Evolutionary conservation across 2,113 vertebrate species (phyloP).

Genomic region (Sinocyclocheilus maitianheensis): DNA sequence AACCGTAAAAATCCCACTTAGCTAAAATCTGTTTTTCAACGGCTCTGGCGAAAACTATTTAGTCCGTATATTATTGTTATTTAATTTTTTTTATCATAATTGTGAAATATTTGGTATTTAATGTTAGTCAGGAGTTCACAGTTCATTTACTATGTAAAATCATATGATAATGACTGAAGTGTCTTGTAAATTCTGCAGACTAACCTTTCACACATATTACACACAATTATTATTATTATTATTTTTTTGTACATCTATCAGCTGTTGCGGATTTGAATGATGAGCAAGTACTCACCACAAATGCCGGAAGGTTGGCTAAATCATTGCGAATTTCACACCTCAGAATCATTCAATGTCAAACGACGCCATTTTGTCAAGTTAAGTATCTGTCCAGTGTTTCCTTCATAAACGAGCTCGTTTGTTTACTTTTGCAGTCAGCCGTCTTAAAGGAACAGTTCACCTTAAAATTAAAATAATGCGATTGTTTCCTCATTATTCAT

Average conservation of each 20-base stretch:
- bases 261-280: background rate
- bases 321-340: background rate
- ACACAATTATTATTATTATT: background rate
- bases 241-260: background rate
- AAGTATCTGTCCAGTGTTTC: background rate
- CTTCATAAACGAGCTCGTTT: too few relatives aligned
- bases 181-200: background rate
- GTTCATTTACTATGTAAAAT: background rate
- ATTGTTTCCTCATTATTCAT: background rate
- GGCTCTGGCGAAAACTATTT: background rate
- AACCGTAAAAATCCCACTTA: background rate
- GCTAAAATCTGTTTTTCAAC: too few relatives aligned
- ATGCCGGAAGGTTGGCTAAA: background rate
- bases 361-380: background rate
- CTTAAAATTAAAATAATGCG: background rate
- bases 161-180: background rate
- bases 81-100: background rate
- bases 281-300: background rate
- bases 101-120: background rate
- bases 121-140: background rate
- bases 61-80: background rate
- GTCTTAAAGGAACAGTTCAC: constrained; percentile 6
- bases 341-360: background rate
- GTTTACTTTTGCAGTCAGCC: background rate
- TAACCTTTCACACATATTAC: background rate